Conservation (phyloP, 2,888 invertebrate species). For the Yponomeuta sedellus region DNA sequence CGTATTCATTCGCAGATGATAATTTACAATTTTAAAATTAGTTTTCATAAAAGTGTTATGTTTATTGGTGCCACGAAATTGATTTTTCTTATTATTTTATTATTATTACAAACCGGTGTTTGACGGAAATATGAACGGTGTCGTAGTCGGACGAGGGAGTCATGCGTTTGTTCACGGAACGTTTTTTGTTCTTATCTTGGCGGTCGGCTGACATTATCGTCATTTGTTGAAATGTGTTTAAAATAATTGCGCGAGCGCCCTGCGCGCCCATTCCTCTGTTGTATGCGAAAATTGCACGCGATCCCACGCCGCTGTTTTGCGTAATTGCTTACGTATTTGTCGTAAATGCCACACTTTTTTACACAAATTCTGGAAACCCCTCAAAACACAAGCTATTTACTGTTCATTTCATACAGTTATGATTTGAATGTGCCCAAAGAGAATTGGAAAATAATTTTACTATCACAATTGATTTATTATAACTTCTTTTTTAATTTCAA, state of each 20-base stretch:
- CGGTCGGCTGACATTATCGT: conserved; percentile 66
- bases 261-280: conserved; percentile 60
- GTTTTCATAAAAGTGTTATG: conserved; percentile 5
- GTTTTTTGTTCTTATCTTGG: conserved; percentile 18
- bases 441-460: too few species aligned
- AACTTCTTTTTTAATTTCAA: not conserved
- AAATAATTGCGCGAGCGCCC: conserved; percentile 69
- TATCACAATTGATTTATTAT: not conserved
- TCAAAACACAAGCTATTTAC: not conserved
- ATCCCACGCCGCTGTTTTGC: conserved; percentile 54
- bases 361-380: conserved; percentile 17
- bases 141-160: not conserved
- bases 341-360: conserved; percentile 54
- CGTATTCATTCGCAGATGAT: not conserved
- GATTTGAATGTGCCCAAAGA: too few species aligned
- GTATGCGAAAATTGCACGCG: conserved; percentile 69
- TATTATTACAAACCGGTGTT: not conserved
- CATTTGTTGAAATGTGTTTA: conserved; percentile 76
- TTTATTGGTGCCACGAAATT: not conserved
- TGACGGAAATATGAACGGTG: not conserved
- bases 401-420: too few species aligned
- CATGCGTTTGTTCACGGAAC: conserved; percentile 1
- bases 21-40: conserved; percentile 5
- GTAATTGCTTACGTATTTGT: conserved; percentile 74
- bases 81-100: conserved; percentile 4